Percentiles rank a stretch among this genome's conserved stretches.
phyloP scores from a whole-genome alignment of 2,888 invertebrate genomes.

The Candidula unifasciata region DNA sequence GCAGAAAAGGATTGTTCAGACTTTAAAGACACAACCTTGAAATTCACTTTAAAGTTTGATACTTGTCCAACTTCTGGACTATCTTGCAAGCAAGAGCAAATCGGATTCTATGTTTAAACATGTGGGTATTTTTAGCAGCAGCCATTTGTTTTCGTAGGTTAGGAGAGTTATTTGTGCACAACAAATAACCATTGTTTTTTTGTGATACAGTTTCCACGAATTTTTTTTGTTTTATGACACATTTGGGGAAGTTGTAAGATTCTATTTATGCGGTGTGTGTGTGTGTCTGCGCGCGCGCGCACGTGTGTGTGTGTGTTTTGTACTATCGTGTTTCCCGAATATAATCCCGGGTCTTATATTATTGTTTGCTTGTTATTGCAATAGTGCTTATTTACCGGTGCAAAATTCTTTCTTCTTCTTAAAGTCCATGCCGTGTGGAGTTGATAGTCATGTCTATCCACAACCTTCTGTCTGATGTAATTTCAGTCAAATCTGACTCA shows the following conservation, averaged over 20 bases:
- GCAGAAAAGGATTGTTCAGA: background rate
- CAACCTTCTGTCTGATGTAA: too few species aligned
- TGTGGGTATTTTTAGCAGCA: background rate
- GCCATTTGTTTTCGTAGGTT: background rate
- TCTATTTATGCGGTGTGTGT: background rate
- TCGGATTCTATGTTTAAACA: conserved; percentile 53
- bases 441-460: too few species aligned
- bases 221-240: background rate
- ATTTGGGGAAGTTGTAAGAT: background rate
- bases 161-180: background rate
- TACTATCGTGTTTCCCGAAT: too few species aligned
- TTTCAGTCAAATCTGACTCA: too few species aligned
- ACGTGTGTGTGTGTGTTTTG: too few species aligned
- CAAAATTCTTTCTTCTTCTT: too few species aligned
- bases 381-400: too few species aligned
- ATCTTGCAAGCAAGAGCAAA: conserved; percentile 48
- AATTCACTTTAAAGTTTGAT: conserved; percentile 53
- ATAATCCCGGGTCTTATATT: too few species aligned
- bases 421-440: too few species aligned
- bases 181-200: background rate
- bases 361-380: too few species aligned
- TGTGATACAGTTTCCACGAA: background rate
- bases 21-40: conserved; percentile 28
- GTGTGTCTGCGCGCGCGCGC: background rate
- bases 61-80: conserved; percentile 50